Conservation (phyloP, 2,113 vertebrate species). For the Scolopax mira region DNA sequence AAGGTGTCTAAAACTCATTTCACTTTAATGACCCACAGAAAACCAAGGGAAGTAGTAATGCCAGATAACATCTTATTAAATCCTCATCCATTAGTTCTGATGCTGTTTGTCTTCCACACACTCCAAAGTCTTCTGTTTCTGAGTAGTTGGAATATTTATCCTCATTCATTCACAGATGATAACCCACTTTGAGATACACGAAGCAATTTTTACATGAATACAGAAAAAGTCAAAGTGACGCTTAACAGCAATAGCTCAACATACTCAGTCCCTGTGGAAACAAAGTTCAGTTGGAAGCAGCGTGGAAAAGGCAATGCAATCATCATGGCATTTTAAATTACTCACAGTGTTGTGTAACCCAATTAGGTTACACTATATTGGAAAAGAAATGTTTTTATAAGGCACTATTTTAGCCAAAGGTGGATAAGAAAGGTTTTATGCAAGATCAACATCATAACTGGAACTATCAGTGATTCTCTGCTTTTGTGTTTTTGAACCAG, state of each 20-base stretch:
- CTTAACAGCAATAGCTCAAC: conserved; percentile 11
- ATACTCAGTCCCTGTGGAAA: neutral
- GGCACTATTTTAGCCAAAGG: neutral
- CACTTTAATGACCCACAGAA: conserved; percentile 2
- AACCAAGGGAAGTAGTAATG: neutral
- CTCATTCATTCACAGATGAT: neutral
- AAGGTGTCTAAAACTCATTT: neutral
- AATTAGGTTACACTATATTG: neutral
- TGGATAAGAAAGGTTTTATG: neutral
- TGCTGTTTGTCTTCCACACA: neutral
- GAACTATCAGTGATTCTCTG: neutral
- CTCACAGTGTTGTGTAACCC: conserved; percentile 1
- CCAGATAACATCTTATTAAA: conserved; percentile 12
- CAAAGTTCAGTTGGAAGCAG: conserved; percentile 2
- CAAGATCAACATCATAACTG: neutral
- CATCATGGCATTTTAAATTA: conserved; percentile 13
- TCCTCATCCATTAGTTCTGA: neutral
- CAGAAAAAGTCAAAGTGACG: conserved; percentile 19
- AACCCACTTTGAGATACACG: conserved; percentile 4
- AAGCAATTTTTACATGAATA: neutral
- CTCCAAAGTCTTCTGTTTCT: conserved; percentile 11
- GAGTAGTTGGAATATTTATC: conserved; percentile 5
- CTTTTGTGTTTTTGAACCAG: conserved; percentile 19
- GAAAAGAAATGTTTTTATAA: conserved; percentile 6
- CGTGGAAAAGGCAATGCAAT: conserved; percentile 5